These are phyloP conservation scores for Caenorhabditis panamensis DNA, from an alignment of 2,888 invertebrate genomes.

Conservation along the genomic window DNA sequence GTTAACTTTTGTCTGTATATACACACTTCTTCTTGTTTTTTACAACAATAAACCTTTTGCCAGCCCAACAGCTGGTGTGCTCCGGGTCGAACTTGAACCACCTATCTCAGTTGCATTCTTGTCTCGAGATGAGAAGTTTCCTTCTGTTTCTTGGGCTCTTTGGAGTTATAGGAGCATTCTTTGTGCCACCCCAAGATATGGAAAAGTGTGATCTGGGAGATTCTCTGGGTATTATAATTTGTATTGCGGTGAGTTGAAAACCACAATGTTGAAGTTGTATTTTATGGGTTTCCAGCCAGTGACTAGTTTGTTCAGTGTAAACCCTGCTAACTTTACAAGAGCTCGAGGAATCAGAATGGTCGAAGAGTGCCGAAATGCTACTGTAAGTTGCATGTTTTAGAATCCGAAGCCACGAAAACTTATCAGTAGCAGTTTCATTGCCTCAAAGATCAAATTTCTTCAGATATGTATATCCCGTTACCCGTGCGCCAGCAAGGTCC, in stretches of 20 bases:
- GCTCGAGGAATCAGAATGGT: slow-evolving; percentile 43
- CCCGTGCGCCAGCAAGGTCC: slow-evolving; percentile 27
- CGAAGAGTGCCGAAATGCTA: slow-evolving; percentile 36
- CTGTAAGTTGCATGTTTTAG: slow-evolving; percentile 22
- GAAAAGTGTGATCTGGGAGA: slow-evolving; percentile 36
- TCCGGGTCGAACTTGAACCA: not conserved
- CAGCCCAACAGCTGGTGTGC: not conserved
- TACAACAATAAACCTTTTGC: not conserved
- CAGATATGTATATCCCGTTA: slow-evolving; percentile 38
- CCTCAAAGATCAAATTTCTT: slow-evolving; percentile 10
- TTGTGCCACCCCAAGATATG: slow-evolving; percentile 8
- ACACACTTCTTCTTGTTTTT: slow-evolving; percentile 1
- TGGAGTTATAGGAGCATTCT: not conserved
- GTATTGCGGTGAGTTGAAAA: slow-evolving; percentile 25
- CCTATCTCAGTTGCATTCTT: not conserved
- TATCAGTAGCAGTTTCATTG: too few species aligned
- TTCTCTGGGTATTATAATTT: slow-evolving; percentile 26
- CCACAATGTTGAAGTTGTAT: not conserved
- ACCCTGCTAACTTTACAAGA: slow-evolving; percentile 33
- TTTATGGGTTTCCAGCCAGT: slow-evolving; percentile 40
- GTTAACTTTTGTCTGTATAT: slow-evolving; percentile 33
- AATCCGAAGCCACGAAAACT: too few species aligned
- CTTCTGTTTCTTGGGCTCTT: not conserved
- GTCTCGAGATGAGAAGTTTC: not conserved
- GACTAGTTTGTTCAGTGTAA: slow-evolving; percentile 9